phyloP scores from a whole-genome alignment of 1,140 invertebrate genomes.

The Panagrolaimus sp. region DNA sequence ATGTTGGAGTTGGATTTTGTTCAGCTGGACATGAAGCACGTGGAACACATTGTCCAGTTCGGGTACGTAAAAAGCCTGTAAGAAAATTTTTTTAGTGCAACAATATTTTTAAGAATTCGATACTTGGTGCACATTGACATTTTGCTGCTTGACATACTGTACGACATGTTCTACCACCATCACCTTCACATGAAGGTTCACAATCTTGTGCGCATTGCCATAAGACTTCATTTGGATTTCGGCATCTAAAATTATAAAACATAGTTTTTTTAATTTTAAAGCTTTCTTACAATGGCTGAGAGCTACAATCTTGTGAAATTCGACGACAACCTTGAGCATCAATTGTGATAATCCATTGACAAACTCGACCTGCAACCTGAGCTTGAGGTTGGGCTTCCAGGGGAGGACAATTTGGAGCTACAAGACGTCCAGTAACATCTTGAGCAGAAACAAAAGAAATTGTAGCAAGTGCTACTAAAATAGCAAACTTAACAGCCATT shows the following conservation, averaged over 20 bases:
- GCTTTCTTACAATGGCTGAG: not conserved
- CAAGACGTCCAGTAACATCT: no score
- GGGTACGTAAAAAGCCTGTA: no score
- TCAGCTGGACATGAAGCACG: no score
- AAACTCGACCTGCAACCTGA: not conserved
- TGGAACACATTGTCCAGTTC: no score
- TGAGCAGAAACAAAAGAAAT: no score
- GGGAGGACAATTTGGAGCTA: not conserved
- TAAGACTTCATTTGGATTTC: not conserved
- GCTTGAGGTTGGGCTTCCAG: not conserved
- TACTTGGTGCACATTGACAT: conserved; percentile 10
- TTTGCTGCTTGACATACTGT: not conserved
- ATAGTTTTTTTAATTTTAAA: not conserved
- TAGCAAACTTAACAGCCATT: no score
- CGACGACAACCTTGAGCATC: not conserved
- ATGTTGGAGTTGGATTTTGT: not conserved
- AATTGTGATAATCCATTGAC: not conserved
- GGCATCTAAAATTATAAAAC: not conserved
- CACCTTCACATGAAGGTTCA: conserved; percentile 7
- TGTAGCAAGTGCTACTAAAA: no score
- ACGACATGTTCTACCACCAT: not conserved
- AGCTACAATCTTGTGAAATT: not conserved
- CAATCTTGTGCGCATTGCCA: conserved; percentile 8
- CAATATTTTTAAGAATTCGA: not conserved
- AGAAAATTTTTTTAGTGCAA: no score